Conservation (phyloP, 92 coral and sea anemone species). For the Scolanthus callimorphus region DNA sequence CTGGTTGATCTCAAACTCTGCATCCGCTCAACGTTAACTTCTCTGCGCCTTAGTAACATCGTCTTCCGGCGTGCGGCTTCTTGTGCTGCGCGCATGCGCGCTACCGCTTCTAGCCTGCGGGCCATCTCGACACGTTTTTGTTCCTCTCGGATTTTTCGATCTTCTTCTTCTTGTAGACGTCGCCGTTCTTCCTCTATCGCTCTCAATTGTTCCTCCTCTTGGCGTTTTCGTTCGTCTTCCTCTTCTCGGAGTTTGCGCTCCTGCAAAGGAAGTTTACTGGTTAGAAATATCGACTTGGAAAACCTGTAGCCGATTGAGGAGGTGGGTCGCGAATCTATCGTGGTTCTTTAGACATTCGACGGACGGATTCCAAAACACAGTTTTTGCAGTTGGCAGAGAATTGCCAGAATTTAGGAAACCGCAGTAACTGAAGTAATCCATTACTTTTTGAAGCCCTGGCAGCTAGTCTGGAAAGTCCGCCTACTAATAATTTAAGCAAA, state of each 20-base stretch:
- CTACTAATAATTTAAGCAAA: too few species aligned
- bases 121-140: conserved; percentile 80
- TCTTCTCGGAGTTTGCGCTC: conserved; percentile 75
- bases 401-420: too few species aligned
- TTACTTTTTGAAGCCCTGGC: too few species aligned
- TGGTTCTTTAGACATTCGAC: too few species aligned
- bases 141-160: conserved; percentile 55
- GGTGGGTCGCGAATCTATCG: too few species aligned
- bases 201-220: conserved; percentile 77
- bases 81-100: conserved; percentile 86
- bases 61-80: conserved; percentile 79
- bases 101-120: conserved; percentile 75
- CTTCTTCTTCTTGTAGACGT: conserved; percentile 65
- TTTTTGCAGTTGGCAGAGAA: too few species aligned
- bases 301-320: too few species aligned
- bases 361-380: too few species aligned
- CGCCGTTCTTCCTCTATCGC: conserved; percentile 71
- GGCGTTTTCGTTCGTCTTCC: conserved; percentile 70
- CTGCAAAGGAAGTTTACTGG: conserved; percentile 37
- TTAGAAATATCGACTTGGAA: too few species aligned
- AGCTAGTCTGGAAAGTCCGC: too few species aligned
- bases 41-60: conserved; percentile 70
- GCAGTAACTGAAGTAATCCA: too few species aligned
- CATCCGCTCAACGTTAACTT: conserved; percentile 70
- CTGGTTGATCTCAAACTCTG: conserved; percentile 63